Base-by-base conservation (phyloP, 2,888 invertebrate species). In the Pseudolycoriella hygida region DNA sequence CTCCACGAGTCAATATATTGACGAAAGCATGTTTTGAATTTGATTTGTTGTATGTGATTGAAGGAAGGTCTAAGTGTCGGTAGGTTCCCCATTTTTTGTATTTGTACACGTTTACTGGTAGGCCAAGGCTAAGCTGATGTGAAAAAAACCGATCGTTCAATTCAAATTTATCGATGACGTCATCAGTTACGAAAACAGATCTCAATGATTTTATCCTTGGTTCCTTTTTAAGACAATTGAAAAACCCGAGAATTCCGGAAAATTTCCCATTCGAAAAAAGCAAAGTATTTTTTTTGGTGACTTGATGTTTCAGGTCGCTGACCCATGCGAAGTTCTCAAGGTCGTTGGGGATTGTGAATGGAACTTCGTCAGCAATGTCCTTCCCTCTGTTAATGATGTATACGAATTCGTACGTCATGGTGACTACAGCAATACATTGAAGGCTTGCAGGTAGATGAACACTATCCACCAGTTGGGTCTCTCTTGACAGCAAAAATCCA, bases 241-340 rank as follows among this genome's bases (percentile, higher is more conserved):
- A 75, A 45, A 94, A 65, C n/a, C 96, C 97, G 17, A 90, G 60
- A 1, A 92, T 68, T n/a, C 97, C 97, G 57, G 73, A n/a, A n/a
- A n/a, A n/a, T n/a, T n/a, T n/a, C n/a, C n/a, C n/a, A n/a, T n/a
- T n/a, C n/a, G n/a, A n/a, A n/a, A n/a, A n/a, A 85, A 8, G 76
- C 66, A 2, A 70, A 68, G 45, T 80, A 76, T 50, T 76, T 73
- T 58, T 80, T 74, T 2, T 55, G 14, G 46, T 42, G 1, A 63
- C 47, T 1, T 55, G 56, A 5, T 56, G 42, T 48, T 63, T 59
- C 2, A 61, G 51, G 19, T 54, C 47, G 8, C 53, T 44, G 3
- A 66, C 48, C 67, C 67, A 66, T 3, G 54, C 48, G 17, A 58
- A 62, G n/a, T n/a, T n/a, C n/a, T n/a, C n/a, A n/a, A n/a, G n/a